Conservation (phyloP, 2,888 invertebrate species). For the Stictocephala bisonia region DNA sequence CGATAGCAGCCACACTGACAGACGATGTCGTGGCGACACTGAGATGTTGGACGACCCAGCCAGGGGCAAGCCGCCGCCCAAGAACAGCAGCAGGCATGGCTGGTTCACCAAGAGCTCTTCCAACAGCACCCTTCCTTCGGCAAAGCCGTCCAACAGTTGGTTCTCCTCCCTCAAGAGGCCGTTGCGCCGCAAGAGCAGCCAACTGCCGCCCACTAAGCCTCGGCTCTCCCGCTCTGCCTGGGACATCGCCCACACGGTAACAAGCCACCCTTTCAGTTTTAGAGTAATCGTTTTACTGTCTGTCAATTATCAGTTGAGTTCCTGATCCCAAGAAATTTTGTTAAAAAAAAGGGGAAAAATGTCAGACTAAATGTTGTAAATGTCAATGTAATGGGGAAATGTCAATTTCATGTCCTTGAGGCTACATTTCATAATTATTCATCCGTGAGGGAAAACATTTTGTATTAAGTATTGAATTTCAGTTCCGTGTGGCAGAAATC, state of each 20-base stretch:
- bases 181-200: conserved; percentile 64
- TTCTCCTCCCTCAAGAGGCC: conserved; percentile 81
- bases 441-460: too few relatives aligned
- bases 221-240: conserved; percentile 67
- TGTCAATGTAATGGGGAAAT: too few relatives aligned
- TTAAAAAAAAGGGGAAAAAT: too few relatives aligned
- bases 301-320: too few relatives aligned
- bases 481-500: too few relatives aligned
- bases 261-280: neutral
- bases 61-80: conserved; percentile 1
- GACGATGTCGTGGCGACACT: neutral
- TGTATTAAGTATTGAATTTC: too few relatives aligned
- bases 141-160: conserved; percentile 66
- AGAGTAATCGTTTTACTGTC: too few relatives aligned
- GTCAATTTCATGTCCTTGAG: too few relatives aligned
- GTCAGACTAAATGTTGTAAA: too few relatives aligned
- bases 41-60: conserved; percentile 36
- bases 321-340: too few relatives aligned
- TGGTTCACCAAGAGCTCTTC: conserved; percentile 20
- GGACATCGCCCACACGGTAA: conserved; percentile 68
- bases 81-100: conserved; percentile 12
- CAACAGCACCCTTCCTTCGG: neutral
- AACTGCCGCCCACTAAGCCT: conserved; percentile 50
- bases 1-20: too few relatives aligned
- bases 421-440: too few relatives aligned